Conservation (phyloP, 2,888 invertebrate genomes). For the Harpalus rufipes region DNA sequence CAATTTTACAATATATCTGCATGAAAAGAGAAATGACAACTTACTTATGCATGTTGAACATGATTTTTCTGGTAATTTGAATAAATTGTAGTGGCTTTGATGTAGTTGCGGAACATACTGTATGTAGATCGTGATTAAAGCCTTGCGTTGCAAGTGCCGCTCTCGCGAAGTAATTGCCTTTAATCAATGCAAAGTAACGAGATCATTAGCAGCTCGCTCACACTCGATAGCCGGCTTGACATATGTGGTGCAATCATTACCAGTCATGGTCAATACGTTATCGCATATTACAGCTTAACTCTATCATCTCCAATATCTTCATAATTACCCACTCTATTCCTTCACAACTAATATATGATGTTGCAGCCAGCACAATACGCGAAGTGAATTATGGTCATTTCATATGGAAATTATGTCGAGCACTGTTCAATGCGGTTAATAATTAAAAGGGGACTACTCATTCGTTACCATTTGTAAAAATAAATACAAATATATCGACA, state of each 20-base stretch:
- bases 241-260: conserved; percentile 58
- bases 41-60: too few species aligned
- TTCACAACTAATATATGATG: conserved; percentile 7
- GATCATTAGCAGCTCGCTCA: conserved; percentile 59
- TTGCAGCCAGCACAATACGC: background rate
- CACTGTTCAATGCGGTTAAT: too few species aligned
- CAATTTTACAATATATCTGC: too few species aligned
- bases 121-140: conserved; percentile 40
- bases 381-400: background rate
- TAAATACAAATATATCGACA: too few species aligned
- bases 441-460: too few species aligned
- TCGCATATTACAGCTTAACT: conserved; percentile 51
- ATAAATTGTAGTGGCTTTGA: background rate
- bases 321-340: conserved; percentile 42
- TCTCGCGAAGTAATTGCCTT: conserved; percentile 53
- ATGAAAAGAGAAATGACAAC: too few species aligned
- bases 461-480: too few species aligned
- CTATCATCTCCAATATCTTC: conserved; percentile 38
- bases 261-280: conserved; percentile 52
- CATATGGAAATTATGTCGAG: too few species aligned
- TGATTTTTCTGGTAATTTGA: too few species aligned
- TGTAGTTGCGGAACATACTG: conserved; percentile 8
- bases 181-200: conserved; percentile 63
- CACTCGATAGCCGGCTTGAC: conserved; percentile 56
- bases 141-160: conserved; percentile 29